A percentile compares a stretch with the other conserved stretches of the same genome.
Conservation (phyloP, 2,888 invertebrate genomes). For the Ophraella communa region DNA sequence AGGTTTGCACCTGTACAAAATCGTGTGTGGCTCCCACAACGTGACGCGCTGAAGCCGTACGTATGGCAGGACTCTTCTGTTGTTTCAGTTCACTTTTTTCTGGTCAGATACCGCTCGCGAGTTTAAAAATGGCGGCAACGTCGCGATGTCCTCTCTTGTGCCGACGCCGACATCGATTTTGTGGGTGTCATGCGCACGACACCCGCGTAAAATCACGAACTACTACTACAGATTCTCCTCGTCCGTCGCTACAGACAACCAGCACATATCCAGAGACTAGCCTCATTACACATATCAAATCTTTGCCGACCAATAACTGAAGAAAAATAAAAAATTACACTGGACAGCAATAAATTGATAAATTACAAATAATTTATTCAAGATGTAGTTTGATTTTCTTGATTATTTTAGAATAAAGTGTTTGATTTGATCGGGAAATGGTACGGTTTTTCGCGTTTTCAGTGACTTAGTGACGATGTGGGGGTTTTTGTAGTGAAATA, state of each 20-base stretch:
- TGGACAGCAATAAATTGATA: no score
- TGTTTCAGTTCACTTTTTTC: constrained; percentile 31
- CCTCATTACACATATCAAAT: constrained; percentile 33
- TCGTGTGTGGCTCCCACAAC: background rate
- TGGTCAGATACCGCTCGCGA: constrained; percentile 37
- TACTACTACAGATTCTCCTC: constrained; percentile 48
- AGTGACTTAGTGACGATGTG: constrained; percentile 17
- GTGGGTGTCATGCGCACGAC: constrained; percentile 51
- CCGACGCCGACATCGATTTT: constrained; percentile 55
- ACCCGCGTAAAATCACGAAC: constrained; percentile 54
- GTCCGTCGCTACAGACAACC: constrained; percentile 45
- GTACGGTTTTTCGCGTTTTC: constrained; percentile 15
- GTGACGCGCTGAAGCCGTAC: no score
- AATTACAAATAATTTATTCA: background rate
- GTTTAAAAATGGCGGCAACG: constrained; percentile 2
- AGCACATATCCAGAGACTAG: constrained; percentile 47
- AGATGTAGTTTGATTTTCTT: background rate
- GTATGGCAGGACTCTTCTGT: background rate
- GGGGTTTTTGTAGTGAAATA: constrained; percentile 17
- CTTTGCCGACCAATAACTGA: constrained; percentile 4
- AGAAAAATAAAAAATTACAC: background rate
- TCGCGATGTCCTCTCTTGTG: constrained; percentile 34
- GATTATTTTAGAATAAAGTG: background rate
- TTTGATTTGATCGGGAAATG: background rate
- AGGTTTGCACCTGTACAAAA: no score